These are phyloP conservation scores for Nymphalis io DNA, from an alignment of 1,140 invertebrate genomes.

Conservation along the genomic window DNA sequence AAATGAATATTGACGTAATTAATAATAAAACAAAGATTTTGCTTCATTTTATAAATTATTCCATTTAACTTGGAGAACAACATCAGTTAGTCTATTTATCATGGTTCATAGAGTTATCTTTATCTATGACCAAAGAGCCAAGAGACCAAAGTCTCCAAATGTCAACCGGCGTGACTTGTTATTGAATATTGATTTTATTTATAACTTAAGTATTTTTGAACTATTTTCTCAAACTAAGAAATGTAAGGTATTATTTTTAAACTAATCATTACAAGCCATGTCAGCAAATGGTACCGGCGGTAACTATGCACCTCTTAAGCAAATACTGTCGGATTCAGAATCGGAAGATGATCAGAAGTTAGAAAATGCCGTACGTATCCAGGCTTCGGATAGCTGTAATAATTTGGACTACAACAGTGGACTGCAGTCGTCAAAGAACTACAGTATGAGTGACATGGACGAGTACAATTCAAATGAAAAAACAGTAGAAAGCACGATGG, in stretches of 20 bases:
- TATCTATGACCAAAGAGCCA: background rate
- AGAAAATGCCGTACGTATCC: conserved; percentile 66
- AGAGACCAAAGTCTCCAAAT: conserved; percentile 2
- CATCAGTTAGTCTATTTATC: too few species aligned
- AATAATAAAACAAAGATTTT: too few species aligned
- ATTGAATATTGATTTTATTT: conserved; percentile 37
- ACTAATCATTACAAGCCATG: conserved; percentile 52
- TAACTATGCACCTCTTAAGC: conserved; percentile 86
- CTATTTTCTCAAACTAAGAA: conserved; percentile 25
- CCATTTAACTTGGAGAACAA: too few species aligned
- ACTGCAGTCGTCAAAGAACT: conserved; percentile 69
- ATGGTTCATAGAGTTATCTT: too few species aligned
- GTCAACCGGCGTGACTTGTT: conserved; percentile 27
- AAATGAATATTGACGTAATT: too few species aligned
- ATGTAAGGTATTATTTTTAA: conserved; percentile 31
- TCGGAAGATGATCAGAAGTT: conserved; percentile 84
- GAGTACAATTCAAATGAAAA: conserved; percentile 79
- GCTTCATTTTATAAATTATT: too few species aligned
- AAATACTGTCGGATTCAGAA: conserved; percentile 87
- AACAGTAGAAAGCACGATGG: conserved; percentile 76
- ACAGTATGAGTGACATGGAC: conserved; percentile 73
- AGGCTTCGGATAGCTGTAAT: conserved; percentile 68
- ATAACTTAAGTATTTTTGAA: conserved; percentile 21
- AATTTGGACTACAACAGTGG: conserved; percentile 82
- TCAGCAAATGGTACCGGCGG: conserved; percentile 79